Percentiles rank a stretch among this genome's conserved stretches.
Conservation (phyloP, 2,797 vertebrate species). For the Centropyge bicolor region DNA sequence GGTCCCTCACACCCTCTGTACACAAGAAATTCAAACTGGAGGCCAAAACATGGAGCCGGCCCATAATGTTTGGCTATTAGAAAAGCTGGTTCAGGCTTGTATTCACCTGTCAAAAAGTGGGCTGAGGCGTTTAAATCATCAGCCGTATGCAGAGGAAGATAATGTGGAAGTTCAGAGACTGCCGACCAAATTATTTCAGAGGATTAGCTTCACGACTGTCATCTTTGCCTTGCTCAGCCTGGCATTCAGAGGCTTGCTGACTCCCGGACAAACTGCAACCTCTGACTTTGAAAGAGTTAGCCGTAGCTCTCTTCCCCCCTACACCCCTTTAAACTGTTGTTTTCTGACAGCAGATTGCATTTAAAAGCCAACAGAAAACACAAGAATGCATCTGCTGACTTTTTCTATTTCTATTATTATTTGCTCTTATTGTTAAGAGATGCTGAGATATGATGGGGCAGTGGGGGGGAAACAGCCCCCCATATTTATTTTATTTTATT, state of each 20-base stretch:
- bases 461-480: conserved; percentile 29
- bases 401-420: conserved; percentile 13
- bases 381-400: conserved; percentile 31
- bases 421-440: conserved; percentile 33
- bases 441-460: conserved; percentile 27
- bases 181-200: conserved; percentile 78
- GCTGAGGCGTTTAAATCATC: conserved; percentile 72
- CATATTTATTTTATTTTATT: no score
- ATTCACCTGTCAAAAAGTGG: conserved; percentile 78
- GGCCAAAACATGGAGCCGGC: conserved; percentile 56
- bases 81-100: conserved; percentile 53
- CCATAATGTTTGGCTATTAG: conserved; percentile 48
- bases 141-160: conserved; percentile 74
- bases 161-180: conserved; percentile 77
- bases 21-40: conserved; percentile 58
- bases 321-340: conserved; percentile 1
- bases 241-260: conserved; percentile 71
- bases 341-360: conserved; percentile 8
- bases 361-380: background rate
- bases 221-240: conserved; percentile 72
- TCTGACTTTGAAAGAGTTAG: conserved; percentile 70
- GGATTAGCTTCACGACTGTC: conserved; percentile 81
- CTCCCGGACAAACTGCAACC: conserved; percentile 71
- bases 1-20: conserved; percentile 31
- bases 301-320: background rate